phyloP scores from a whole-genome alignment of 2,797 vertebrate genomes.

The Phrynocephalus guinanensis region DNA sequence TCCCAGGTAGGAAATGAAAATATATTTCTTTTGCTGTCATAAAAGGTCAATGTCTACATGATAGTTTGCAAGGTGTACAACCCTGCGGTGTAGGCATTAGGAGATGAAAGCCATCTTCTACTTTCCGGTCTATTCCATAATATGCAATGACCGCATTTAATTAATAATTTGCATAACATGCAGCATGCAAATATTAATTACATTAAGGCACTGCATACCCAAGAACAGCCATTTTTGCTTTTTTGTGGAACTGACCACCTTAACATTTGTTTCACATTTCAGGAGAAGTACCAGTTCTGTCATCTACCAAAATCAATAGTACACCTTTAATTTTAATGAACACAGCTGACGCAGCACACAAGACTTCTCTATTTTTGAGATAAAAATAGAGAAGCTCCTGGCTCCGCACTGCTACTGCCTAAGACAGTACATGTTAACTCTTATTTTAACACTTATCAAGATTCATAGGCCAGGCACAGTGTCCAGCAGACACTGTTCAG shows the following conservation, averaged over 20 bases:
- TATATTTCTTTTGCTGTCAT: background rate
- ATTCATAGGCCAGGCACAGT: too few relatives aligned
- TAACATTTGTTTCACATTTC: background rate
- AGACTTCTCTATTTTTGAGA: background rate
- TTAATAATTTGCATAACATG: too few relatives aligned
- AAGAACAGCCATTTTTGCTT: background rate
- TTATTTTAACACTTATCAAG: too few relatives aligned
- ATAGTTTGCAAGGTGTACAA: background rate
- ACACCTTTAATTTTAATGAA: background rate
- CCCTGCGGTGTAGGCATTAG: background rate
- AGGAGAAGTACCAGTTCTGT: background rate
- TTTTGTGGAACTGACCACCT: background rate
- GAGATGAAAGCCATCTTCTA: background rate
- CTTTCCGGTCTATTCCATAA: background rate
- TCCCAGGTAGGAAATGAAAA: background rate
- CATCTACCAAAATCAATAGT: background rate
- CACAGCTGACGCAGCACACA: background rate
- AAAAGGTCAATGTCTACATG: background rate
- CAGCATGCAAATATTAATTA: background rate
- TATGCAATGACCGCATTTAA: background rate
- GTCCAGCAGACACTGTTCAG: too few relatives aligned
- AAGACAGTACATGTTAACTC: too few relatives aligned
- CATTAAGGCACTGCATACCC: background rate
- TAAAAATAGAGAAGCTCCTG: background rate
- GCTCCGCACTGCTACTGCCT: too few relatives aligned